Evolutionary conservation across 2,797 vertebrate genomes (phyloP), one percentile per base, ranked within the genome.

Genomic region (Champsocephalus esox): DNA sequence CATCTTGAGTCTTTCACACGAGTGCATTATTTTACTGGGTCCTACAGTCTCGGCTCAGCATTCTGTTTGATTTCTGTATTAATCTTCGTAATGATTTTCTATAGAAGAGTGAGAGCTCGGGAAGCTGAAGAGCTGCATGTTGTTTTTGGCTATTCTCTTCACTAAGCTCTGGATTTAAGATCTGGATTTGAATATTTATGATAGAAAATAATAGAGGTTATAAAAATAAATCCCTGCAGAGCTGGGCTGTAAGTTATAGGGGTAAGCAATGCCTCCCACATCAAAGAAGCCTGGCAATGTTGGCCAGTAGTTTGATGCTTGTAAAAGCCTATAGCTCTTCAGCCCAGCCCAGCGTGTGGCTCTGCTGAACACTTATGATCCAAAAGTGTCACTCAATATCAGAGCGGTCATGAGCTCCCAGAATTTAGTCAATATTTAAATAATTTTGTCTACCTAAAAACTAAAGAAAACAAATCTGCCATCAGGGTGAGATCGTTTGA

Each of bases 141-240:
- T 96, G 94, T 95, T 95, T 95, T 96, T 96, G 95, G 95, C 96
- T 95, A 96, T 96, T 97, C 95, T 96, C 93, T 95, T 93, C 93
- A 90, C 96, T 98, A 98, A 98, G 97, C 96, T 96, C 93, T 74
- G 90, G 96, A 94, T 96, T 95, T 98, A 97, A 96, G 92, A 97
- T 96, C 94, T 96, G 95, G 96, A 97, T 98, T 98, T 98, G 96
- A 97, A 98, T 97, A 98, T 98, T 97, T 97, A 98, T 96, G 96
- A 97, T 96, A 95, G 95, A 96, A 97, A 97, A 98, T 98, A 97
- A 98, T 97, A 95, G 96, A 95, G 95, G 96, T 97, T 97, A 96
- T 97, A 97, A 97, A 95, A 94, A 94, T 93, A 95, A 92, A 90
- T 93, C 92, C 87, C 88, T 67, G 88, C 87, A 89, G 92, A 92